These are phyloP conservation scores for Hoplias malabaricus DNA, from an alignment of 2,113 vertebrate species.

Conservation along the genomic window DNA sequence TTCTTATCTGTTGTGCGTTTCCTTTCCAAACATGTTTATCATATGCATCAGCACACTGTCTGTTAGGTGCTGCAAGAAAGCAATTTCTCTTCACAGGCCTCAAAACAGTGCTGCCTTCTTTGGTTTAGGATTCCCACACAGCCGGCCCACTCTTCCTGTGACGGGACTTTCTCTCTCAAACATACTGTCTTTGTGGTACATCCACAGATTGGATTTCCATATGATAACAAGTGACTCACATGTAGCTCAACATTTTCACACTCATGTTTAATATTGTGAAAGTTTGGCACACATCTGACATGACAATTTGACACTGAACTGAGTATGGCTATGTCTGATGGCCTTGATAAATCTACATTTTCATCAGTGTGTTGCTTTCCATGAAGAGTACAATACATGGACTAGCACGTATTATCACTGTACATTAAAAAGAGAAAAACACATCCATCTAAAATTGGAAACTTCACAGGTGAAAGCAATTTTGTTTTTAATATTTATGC, in stretches of 20 bases:
- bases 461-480: too few species aligned
- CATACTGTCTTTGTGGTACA: not conserved
- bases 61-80: constrained; percentile 20
- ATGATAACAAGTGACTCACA: not conserved
- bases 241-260: not conserved
- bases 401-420: too few species aligned
- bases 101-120: not conserved
- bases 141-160: not conserved
- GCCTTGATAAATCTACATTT: too few species aligned
- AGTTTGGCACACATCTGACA: too few species aligned
- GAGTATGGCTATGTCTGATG: too few species aligned
- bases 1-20: not conserved
- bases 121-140: constrained; percentile 7
- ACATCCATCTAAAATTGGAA: too few species aligned
- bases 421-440: too few species aligned
- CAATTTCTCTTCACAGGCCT: not conserved
- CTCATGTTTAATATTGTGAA: not conserved
- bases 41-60: not conserved
- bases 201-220: not conserved
- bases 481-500: too few species aligned
- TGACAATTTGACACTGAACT: too few species aligned
- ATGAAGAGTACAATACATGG: too few species aligned
- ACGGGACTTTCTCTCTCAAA: not conserved
- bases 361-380: too few species aligned
- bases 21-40: not conserved